Evolutionary conservation across 2,797 vertebrate species (phyloP), one percentile per base, ranked within the genome.

Genomic region (Acanthopagrus latus): DNA sequence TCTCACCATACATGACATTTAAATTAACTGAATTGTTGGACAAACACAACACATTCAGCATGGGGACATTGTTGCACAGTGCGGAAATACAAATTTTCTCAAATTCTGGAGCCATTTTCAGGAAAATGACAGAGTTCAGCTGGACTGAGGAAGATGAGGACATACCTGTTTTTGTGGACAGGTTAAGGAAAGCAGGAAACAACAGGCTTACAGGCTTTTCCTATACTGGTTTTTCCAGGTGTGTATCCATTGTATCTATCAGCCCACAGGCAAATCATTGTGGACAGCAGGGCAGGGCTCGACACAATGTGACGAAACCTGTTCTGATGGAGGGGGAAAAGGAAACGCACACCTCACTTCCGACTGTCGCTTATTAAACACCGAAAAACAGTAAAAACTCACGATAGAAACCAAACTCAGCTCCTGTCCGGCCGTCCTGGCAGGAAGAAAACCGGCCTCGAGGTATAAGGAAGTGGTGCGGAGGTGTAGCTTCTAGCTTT

Each of bases 251-350:
- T 5, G 11, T 20, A 0, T 44, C 3, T 20, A 0, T 44, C 3
- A 14, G 4, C 23, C 21, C 16, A 27, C 6, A 89, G 29, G 70
- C 60, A 86, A 88, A 89, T 79, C 1, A 9, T 25, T 66, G 81
- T 86, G 78, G 47, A 81, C 76, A 82, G 33, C 48, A 54, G 54
- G 76, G 81, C 54, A 64, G 65, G 50, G 56, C n/a, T 25, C 66
- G n/a, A 10, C 21, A 23, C 12, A 74, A 86, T 88, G 85, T 81
- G 75, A 89, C 89, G 48, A 46, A 92, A 95, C 94, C 92, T 78
- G 93, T 94, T 93, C 58, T 7, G 72, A 75, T 7, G 46, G 33
- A 68, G 54, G 20, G 6, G 6, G 62, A 55, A 29, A 21, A 60
- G 63, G 80, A 80, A 78, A 76, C 44, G 9, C 21, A 69, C 80